A percentile compares a stretch with the other conserved stretches of the same genome.
Evolutionary conservation across 2,113 vertebrate genomes (phyloP).

Genomic region (Globicephala melas): DNA sequence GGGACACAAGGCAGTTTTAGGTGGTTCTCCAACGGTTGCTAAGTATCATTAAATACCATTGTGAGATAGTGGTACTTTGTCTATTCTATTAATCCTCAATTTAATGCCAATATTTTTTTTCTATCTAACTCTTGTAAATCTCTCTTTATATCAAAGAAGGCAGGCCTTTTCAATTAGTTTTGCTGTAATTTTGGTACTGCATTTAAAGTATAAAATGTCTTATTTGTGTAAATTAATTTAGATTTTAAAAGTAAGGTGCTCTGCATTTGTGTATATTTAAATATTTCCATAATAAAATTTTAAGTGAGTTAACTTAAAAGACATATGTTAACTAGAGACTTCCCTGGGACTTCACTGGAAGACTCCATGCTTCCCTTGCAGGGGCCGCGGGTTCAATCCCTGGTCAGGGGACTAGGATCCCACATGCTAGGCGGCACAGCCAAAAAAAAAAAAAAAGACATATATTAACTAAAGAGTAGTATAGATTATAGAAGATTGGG

Average conservation of each 20-base stretch:
- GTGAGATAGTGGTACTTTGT: not conserved
- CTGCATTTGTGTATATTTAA: not conserved
- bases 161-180: constrained; percentile 29
- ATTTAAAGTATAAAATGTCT: constrained; percentile 12
- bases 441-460: no score
- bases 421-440: no score
- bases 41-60: not conserved
- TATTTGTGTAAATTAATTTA: not conserved
- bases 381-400: no score
- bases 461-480: not conserved
- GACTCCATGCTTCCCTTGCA: no score
- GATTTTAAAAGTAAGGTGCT: not conserved
- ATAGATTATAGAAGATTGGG: not conserved
- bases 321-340: not conserved
- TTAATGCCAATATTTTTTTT: not conserved
- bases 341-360: no score
- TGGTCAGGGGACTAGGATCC: no score
- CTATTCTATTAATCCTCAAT: not conserved
- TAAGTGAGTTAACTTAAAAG: not conserved
- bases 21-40: not conserved
- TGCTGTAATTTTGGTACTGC: not conserved
- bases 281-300: constrained; percentile 29
- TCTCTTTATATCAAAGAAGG: constrained; percentile 26
- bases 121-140: not conserved
- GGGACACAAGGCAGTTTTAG: not conserved